Base-by-base conservation (phyloP, 53 echinoderm and acorn worm species). In the Echinarachnius parma region DNA sequence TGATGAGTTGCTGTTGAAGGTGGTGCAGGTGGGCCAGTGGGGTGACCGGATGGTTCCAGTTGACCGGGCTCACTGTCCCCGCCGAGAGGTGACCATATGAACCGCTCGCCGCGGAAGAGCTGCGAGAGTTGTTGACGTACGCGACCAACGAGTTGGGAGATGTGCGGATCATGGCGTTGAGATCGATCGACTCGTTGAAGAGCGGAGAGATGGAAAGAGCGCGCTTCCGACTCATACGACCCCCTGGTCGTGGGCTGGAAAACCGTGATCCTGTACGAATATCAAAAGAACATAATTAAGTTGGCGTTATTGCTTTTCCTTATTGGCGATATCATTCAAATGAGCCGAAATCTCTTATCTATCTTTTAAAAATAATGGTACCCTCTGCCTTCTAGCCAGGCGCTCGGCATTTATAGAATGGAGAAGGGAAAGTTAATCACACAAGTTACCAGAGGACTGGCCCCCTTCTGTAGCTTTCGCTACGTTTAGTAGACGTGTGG, bases 111-210 rank as follows among this genome's bases (percentile, higher is more conserved):
- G 89, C 82, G 24, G 96, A 96, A 28, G 96, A 96, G 76, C 91
- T 96, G 31, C 96, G 84, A 1, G 96, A 91, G 53, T 81, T 96
- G 79, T 96, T 91, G 65, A 96, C 88, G 83, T 91, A 96, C 21
- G 96, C 96, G 21, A 96, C 96, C 24, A 96, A 79, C 31, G 96
- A 96, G 82, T 88, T 96, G n/a, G 96, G 96, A 3, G 96, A 96
- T 11, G 91, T 91, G 9, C 96, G 77, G 46, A 95, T 96, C 91
- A 96, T 91, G 15, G 91, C 84, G 56, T 96, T 91, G 68, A 96
- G 91, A 62, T 96, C 96, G 44, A 96, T 76, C 5, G 88, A 77
- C 63, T 91, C 96, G 34, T 81, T 84, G 19, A 82, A 82, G 46
- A 96, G 88, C 26, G 96, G 96, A 9, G 96, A 96, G 46, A 96